phyloP scores from a whole-genome alignment of 2,888 invertebrate genomes.

The Oegoconia quadripuncta region DNA sequence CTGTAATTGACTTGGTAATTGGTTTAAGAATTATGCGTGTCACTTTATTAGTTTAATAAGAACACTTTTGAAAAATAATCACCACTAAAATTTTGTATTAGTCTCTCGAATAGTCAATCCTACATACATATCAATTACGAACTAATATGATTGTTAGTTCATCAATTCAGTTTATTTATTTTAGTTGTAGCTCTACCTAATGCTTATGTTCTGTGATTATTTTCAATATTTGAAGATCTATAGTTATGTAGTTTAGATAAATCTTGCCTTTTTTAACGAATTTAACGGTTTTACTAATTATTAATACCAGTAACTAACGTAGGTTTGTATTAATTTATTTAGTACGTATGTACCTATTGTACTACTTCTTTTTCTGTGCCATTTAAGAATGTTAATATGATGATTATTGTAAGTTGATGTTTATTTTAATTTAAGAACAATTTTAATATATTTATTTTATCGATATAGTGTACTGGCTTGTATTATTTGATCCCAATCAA shows the following conservation, averaged over 20 bases:
- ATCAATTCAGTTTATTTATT: no score
- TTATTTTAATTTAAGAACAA: constrained; percentile 12
- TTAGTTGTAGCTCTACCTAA: no score
- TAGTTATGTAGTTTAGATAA: constrained; percentile 22
- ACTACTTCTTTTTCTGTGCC: constrained; percentile 41
- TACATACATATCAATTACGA: no score
- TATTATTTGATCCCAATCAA: no score
- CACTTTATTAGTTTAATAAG: no score
- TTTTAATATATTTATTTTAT: not conserved
- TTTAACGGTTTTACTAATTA: constrained; percentile 45
- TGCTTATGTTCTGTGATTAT: constrained; percentile 55
- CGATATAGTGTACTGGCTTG: not conserved
- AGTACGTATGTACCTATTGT: constrained; percentile 19
- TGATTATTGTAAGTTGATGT: no score
- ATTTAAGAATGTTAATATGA: constrained; percentile 28
- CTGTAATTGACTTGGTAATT: no score
- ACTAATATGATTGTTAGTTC: no score
- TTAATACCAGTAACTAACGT: constrained; percentile 3
- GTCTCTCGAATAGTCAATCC: no score
- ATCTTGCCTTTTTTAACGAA: constrained; percentile 66
- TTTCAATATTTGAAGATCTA: constrained; percentile 35
- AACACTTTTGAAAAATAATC: no score
- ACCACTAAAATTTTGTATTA: no score
- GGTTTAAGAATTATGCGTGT: no score
- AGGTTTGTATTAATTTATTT: constrained; percentile 29